Base-by-base conservation (phyloP, 1,140 invertebrate species). In the Pseudachorutes palmiensis region DNA sequence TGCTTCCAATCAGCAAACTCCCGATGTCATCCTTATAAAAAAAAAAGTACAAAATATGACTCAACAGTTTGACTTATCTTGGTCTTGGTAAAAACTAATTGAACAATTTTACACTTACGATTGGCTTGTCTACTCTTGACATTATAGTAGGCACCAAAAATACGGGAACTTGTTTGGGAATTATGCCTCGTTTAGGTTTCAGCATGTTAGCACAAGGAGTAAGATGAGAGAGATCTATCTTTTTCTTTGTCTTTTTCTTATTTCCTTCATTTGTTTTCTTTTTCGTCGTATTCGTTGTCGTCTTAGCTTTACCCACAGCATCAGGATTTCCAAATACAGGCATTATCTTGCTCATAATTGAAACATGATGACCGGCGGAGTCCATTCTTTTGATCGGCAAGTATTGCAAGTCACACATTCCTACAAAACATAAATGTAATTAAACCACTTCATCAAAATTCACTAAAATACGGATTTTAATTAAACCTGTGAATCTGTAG, bases 331-430 rank as follows among this genome's bases (percentile, higher is more conserved):
- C 64, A 64, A 77, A 66, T 33, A 77, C 70, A 32, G 89, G 87
- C 70, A 88, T 77, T 49, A 93, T 79, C 49, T 83, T 79, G 28
- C 88, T 81, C 71, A 88, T 83, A 19, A 88, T 80, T 74, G 82
- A 86, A 67, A 84, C 80, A 48, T 80, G 72, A 70, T 78, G 71
- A 70, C 77, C 74, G n/a, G n/a, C n/a, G n/a, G n/a, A n/a, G 74
- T 78, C 31, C 30, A 62, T 70, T 32, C 78, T 74, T 64, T 79
- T 76, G 70, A 92, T 81, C 28, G 94, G 91, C 51, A 96, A 77
- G 78, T 88, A 96, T 80, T 96, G 93, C 78, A 92, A 96, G 79
- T 97, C 94, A 78, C 85, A 88, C 66, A 95, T 79, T 75, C 83
- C 91, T 92, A 73, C n/a, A n/a, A n/a, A n/a, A n/a, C n/a, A n/a